phyloP scores from a whole-genome alignment of 2,888 invertebrate species.

The Dolichomitus sp. region DNA sequence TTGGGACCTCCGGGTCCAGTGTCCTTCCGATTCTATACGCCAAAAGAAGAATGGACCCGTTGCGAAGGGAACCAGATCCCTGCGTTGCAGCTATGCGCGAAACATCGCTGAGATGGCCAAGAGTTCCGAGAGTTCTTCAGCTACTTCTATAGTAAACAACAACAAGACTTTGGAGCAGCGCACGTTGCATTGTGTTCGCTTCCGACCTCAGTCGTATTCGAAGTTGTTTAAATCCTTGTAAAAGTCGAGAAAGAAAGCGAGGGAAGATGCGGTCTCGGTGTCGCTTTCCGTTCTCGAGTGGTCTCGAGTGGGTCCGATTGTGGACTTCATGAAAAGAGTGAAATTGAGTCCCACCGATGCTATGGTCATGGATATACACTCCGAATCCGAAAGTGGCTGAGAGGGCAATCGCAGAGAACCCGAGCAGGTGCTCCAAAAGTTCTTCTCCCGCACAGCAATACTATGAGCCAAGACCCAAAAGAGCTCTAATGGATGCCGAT shows the following conservation, averaged over 20 bases:
- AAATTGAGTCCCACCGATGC: conserved; percentile 81
- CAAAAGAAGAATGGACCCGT: conserved; percentile 38
- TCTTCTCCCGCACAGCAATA: conserved; percentile 36
- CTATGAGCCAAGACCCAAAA: conserved; percentile 4
- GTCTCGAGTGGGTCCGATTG: conserved; percentile 84
- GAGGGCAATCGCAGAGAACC: conserved; percentile 45
- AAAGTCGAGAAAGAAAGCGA: conserved; percentile 70
- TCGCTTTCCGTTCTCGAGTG: conserved; percentile 83
- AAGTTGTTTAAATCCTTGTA: conserved; percentile 85
- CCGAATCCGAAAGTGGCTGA: conserved; percentile 44
- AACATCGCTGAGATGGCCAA: conserved; percentile 14
- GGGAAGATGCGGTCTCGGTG: conserved; percentile 77
- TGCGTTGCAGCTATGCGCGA: conserved; percentile 43
- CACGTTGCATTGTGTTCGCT: conserved; percentile 58
- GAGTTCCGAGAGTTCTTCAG: conserved; percentile 58
- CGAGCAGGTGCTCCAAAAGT: conserved; percentile 68
- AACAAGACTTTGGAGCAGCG: conserved; percentile 24
- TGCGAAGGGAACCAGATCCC: conserved; percentile 47
- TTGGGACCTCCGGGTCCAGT: conserved; percentile 20
- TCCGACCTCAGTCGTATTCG: conserved; percentile 70
- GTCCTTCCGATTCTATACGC: conserved; percentile 40
- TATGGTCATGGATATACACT: conserved; percentile 48
- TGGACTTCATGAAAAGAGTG: conserved; percentile 83
- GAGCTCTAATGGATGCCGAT: conserved; percentile 48
- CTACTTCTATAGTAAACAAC: background rate